phyloP scores from a whole-genome alignment of 2,113 vertebrate species.

The Otus sunia region DNA sequence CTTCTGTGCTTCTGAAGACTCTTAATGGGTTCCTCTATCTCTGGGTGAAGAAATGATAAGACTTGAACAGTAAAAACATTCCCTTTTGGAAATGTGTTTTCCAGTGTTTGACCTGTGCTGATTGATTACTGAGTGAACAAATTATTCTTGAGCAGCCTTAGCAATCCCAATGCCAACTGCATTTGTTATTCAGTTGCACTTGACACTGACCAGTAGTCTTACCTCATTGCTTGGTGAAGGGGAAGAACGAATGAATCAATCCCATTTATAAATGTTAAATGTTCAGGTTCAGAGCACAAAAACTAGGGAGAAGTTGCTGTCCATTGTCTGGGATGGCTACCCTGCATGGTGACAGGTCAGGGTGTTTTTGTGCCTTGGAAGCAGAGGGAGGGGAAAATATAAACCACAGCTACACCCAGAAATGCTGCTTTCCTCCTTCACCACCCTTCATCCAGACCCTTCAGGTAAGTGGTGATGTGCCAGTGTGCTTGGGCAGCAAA shows the following conservation, averaged over 20 bases:
- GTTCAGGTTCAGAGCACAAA: not conserved
- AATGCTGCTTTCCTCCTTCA: not conserved
- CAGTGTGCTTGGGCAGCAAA: not conserved
- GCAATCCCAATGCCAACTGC: not conserved
- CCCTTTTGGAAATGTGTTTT: conserved; percentile 21
- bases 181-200: not conserved
- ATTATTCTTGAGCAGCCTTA: not conserved
- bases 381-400: not conserved
- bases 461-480: not conserved
- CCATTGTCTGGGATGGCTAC: not conserved
- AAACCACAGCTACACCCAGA: not conserved
- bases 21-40: not conserved
- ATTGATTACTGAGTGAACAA: not conserved
- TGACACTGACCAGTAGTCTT: not conserved
- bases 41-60: conserved; percentile 35
- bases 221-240: not conserved
- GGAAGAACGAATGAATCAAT: not conserved
- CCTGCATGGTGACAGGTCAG: not conserved
- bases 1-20: not conserved
- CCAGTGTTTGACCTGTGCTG: conserved; percentile 15
- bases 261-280: not conserved
- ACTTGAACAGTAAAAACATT: conserved; percentile 46
- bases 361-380: not conserved
- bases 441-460: not conserved
- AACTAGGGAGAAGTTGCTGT: not conserved